Evolutionary conservation across 2,888 invertebrate genomes (phyloP), one percentile per base, ranked within the genome.

Genomic region (Lithosia quadra): DNA sequence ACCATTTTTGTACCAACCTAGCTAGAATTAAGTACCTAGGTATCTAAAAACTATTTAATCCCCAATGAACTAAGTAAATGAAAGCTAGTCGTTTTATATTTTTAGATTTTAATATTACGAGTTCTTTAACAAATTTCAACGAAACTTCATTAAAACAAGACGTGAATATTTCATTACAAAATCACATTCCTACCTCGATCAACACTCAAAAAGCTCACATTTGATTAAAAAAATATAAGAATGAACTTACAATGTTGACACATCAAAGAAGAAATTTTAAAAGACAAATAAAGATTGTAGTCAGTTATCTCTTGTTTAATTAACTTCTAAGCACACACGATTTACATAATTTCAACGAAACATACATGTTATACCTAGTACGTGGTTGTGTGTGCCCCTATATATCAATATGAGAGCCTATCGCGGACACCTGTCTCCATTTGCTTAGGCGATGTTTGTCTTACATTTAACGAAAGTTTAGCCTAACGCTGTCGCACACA

Each of bases 381-480:
- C 87, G 88, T 87, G 80, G 79, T 81, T 80, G 86, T 83, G 80
- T 81, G 74, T 67, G 62, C 85, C 84, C 86, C 89, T 92, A 92
- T 91, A 90, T 93, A 93, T 91, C 91, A 92, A 92, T 93, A 91
- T 68, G 71, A 82, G 83, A 80, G 85, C 85, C 88, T 90, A 90
- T 91, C 89, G 86, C 77, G 90, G 90, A 91, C 94, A 95, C 94
- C 94, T 95, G 94, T 92, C 92, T 89, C 86, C 92, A 90, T 95
- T 94, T 94, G 89, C 91, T 94, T 95, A 95, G 94, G 94, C 87
- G 74, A 63, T 94, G 92, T 94, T 94, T 93, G 86, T 81, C 85
- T 91, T 88, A 89, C 90, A 90, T 93, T 94, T 94, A 93, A 94
- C 93, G 90, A 91, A 92, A 94, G 89, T 92, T 92, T 90, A 92